Conservation (phyloP, 2,888 invertebrate species). For the Eucriotettix oculatus region DNA sequence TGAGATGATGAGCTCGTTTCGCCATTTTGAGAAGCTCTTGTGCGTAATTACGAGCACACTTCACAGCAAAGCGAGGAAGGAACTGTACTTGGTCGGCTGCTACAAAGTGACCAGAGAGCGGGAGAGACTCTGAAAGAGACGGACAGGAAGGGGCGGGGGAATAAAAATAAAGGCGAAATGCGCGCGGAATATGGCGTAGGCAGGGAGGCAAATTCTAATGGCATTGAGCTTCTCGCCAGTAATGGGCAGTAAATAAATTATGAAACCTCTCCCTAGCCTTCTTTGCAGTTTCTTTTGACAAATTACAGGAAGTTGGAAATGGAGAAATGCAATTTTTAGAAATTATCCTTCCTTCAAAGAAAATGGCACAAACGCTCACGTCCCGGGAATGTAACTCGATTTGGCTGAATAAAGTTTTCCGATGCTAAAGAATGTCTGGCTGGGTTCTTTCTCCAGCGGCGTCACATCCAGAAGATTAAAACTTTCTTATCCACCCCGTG, state of each 20-base stretch:
- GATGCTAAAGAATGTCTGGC: conserved; percentile 4
- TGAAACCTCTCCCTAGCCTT: conserved; percentile 3
- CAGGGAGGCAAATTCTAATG: conserved; percentile 2
- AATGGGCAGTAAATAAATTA: conserved; percentile 12
- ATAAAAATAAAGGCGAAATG: too few species aligned
- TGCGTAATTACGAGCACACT: too few species aligned
- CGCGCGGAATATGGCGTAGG: too few species aligned
- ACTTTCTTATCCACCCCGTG: neutral
- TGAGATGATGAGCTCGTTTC: too few species aligned
- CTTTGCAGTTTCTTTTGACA: conserved; percentile 12
- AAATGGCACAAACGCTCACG: conserved; percentile 10
- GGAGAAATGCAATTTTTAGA: conserved; percentile 14
- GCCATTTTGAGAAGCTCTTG: too few species aligned
- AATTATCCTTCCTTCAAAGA: conserved; percentile 12
- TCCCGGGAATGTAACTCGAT: conserved; percentile 7
- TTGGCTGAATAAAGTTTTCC: conserved; percentile 4
- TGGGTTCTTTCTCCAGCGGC: neutral
- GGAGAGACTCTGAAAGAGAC: too few species aligned
- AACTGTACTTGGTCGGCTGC: too few species aligned
- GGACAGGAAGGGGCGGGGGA: too few species aligned
- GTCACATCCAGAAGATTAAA: neutral
- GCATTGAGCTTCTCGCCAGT: conserved; percentile 10
- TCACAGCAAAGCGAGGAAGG: too few species aligned
- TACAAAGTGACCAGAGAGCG: too few species aligned
- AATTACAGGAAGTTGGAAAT: conserved; percentile 14